These are phyloP conservation scores for Lasius fuliginosus DNA, from an alignment of 2,888 invertebrate genomes.

Conservation along the genomic window DNA sequence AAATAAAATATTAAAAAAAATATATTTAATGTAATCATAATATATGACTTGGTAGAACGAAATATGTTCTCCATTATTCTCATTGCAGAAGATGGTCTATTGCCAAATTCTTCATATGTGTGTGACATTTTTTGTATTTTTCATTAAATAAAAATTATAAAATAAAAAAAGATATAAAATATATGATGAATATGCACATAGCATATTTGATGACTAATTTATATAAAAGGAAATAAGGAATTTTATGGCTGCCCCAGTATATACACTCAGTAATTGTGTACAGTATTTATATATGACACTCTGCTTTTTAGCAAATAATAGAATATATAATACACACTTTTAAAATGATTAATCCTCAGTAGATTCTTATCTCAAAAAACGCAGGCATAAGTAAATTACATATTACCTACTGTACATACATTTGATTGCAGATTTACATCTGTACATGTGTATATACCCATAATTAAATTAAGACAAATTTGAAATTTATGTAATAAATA, in stretches of 20 bases:
- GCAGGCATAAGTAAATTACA: conserved; percentile 35
- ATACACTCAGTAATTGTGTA: conserved; percentile 8
- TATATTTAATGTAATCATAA: not conserved
- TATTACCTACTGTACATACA: conserved; percentile 66
- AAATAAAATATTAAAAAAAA: conserved; percentile 18
- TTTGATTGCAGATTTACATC: conserved; percentile 54
- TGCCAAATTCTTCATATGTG: not conserved
- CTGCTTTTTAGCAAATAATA: conserved; percentile 31
- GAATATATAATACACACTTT: conserved; percentile 24
- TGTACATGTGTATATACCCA: conserved; percentile 68
- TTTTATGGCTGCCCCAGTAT: conserved; percentile 30
- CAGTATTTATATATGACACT: conserved; percentile 51
- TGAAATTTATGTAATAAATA: conserved; percentile 58
- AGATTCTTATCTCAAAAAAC: conserved; percentile 36
- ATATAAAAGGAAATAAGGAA: conserved; percentile 9
- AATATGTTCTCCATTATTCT: not conserved
- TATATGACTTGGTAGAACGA: not conserved
- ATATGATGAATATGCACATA: not conserved
- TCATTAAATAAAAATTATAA: conserved; percentile 15
- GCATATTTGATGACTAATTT: conserved; percentile 5
- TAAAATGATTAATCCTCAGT: conserved; percentile 4
- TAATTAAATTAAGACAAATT: conserved; percentile 56
- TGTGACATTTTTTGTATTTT: conserved; percentile 1
- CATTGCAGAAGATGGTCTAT: not conserved
- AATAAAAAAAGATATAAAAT: conserved; percentile 1